phyloP scores from a whole-genome alignment of 2,113 vertebrate genomes.

The Paraplagusia blochii region DNA sequence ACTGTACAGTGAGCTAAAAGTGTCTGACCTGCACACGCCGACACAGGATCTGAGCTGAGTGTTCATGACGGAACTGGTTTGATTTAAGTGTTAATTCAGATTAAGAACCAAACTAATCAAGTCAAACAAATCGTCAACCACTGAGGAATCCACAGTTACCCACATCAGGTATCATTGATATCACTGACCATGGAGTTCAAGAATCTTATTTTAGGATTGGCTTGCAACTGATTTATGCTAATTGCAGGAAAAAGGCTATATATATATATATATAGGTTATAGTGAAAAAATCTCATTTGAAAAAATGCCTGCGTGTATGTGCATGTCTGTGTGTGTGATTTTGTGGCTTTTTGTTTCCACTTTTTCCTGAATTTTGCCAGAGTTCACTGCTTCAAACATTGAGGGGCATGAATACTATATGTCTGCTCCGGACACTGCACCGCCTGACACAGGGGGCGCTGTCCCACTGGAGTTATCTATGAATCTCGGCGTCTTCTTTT shows the following conservation, averaged over 20 bases:
- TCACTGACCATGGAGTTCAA: no score
- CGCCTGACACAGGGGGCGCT: constrained; percentile 5
- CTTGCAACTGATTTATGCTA: constrained; percentile 37
- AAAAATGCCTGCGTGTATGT: constrained; percentile 1
- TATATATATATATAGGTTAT: no score
- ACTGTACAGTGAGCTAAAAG: constrained; percentile 36
- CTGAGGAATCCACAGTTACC: no score
- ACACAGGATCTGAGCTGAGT: no score
- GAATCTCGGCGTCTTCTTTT: constrained; percentile 4
- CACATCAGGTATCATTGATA: no score
- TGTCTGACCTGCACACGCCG: constrained; percentile 23
- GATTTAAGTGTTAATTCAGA: constrained; percentile 4
- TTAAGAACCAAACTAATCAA: constrained; percentile 22
- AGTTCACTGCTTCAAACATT: constrained; percentile 24
- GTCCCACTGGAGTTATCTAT: constrained; percentile 18
- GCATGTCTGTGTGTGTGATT: constrained; percentile 18
- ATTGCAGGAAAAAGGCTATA: constrained; percentile 48
- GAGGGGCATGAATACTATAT: constrained; percentile 29
- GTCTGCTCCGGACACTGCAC: constrained; percentile 21
- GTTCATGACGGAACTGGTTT: constrained; percentile 3
- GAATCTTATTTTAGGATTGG: no score
- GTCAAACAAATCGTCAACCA: no score
- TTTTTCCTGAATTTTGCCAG: constrained; percentile 30
- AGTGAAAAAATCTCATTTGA: constrained; percentile 41
- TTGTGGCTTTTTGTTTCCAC: constrained; percentile 50